These are phyloP conservation scores for Heterohyrax brucei DNA, from an alignment of 2,797 vertebrate species.

Conservation along the genomic window DNA sequence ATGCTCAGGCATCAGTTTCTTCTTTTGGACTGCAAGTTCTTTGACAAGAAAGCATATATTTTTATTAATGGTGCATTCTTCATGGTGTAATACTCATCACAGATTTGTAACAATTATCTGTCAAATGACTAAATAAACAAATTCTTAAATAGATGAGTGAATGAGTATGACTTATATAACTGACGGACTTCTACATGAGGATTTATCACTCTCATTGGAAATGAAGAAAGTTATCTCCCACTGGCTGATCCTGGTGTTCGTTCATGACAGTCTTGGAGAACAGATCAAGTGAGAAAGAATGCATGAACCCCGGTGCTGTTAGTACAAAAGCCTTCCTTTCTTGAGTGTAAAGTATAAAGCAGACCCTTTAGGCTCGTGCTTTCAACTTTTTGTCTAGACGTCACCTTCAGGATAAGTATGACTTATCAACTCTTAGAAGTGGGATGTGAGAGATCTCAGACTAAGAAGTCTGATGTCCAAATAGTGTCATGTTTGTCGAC, in stretches of 20 bases:
- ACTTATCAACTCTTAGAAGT: neutral
- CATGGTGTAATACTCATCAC: neutral
- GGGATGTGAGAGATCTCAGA: neutral
- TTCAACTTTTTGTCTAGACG: neutral
- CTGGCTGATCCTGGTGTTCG: neutral
- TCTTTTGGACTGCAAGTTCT: neutral
- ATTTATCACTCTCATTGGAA: neutral
- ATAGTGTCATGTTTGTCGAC: neutral
- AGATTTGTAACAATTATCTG: neutral
- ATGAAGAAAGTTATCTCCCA: neutral
- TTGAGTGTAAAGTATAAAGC: neutral
- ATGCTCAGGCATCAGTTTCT: neutral
- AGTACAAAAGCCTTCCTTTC: neutral
- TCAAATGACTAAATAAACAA: neutral
- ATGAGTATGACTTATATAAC: neutral
- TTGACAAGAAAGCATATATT: neutral
- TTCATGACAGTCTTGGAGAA: neutral
- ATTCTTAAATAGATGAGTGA: neutral
- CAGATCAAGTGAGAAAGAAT: neutral
- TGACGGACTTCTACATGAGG: neutral
- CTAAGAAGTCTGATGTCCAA: neutral
- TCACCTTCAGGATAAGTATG: neutral
- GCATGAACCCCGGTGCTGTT: neutral
- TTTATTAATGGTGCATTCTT: neutral
- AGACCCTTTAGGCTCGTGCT: rapidly evolving